phyloP scores from a whole-genome alignment of 2,888 invertebrate species.

The Seira sanloemensis region DNA sequence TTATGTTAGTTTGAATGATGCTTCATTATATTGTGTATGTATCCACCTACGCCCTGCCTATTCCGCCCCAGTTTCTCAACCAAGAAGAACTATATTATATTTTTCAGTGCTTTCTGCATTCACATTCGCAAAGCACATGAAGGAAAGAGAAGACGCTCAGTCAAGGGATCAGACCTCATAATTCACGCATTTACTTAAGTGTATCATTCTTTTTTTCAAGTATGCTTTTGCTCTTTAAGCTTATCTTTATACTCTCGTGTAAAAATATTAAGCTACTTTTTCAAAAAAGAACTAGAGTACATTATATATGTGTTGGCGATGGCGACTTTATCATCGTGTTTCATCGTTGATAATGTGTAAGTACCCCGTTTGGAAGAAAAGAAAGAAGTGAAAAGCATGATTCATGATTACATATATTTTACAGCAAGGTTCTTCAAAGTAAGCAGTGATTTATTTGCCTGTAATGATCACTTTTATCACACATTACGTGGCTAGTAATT shows the following conservation, averaged over 20 bases:
- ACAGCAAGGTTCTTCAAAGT: background rate
- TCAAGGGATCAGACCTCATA: slow-evolving; percentile 32
- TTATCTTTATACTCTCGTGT: background rate
- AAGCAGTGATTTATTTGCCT: background rate
- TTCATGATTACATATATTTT: background rate
- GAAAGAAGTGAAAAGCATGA: background rate
- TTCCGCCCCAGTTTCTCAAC: slow-evolving; percentile 74
- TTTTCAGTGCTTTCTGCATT: background rate
- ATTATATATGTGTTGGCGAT: too few relatives aligned
- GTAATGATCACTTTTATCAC: background rate
- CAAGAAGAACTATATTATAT: slow-evolving; percentile 62
- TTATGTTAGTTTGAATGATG: slow-evolving; percentile 16
- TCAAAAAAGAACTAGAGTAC: too few relatives aligned
- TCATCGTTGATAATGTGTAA: background rate
- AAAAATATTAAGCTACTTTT: background rate
- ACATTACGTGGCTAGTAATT: slow-evolving; percentile 4
- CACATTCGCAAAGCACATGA: background rate
- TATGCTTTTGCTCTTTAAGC: background rate
- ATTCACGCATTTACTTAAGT: slow-evolving; percentile 22
- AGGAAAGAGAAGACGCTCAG: slow-evolving; percentile 34
- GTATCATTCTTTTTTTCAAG: background rate
- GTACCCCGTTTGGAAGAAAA: background rate
- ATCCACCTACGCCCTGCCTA: slow-evolving; percentile 66
- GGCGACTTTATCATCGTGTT: background rate
- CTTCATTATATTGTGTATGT: slow-evolving; percentile 30